phyloP scores from a whole-genome alignment of 2,888 invertebrate genomes.

The Dascillus cervinus region DNA sequence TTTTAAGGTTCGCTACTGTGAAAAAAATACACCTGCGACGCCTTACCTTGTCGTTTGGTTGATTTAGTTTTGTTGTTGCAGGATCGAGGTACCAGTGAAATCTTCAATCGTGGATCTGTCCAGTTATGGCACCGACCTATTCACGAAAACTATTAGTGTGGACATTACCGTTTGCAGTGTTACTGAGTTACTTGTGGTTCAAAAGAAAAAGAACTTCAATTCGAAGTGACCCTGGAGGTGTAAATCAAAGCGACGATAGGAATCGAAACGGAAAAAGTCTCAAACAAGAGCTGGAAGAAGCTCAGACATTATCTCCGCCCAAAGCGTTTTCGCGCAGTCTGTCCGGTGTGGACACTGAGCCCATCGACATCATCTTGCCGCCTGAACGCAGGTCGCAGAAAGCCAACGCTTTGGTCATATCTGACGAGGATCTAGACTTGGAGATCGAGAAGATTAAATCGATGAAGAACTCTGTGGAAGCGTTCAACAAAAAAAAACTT shows the following conservation, averaged over 20 bases:
- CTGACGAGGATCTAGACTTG: conserved; percentile 60
- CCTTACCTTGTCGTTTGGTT: no score
- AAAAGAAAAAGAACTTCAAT: conserved; percentile 68
- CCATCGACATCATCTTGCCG: conserved; percentile 55
- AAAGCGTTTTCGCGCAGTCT: conserved; percentile 42
- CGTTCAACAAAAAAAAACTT: conserved; percentile 5
- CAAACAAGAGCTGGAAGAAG: conserved; percentile 46
- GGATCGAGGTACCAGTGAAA: conserved; percentile 45
- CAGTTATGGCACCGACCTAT: conserved; percentile 59
- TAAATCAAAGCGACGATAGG: no score
- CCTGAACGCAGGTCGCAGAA: conserved; percentile 31
- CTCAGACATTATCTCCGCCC: conserved; percentile 33
- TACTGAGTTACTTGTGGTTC: conserved; percentile 77
- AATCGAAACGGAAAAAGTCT: no score
- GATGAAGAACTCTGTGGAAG: conserved; percentile 38
- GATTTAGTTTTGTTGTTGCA: conserved; percentile 27
- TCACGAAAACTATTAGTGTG: conserved; percentile 69
- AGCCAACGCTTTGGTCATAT: conserved; percentile 50
- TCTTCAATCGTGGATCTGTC: conserved; percentile 62
- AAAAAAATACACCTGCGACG: no score
- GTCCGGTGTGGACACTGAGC: conserved; percentile 54
- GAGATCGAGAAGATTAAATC: conserved; percentile 57
- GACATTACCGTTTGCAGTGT: conserved; percentile 71
- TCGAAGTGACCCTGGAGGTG: conserved; percentile 62
- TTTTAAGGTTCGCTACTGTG: no score